Evolutionary conservation across 2,888 invertebrate genomes (phyloP), one percentile per base, ranked within the genome.

Genomic region (Oligia strigilis): DNA sequence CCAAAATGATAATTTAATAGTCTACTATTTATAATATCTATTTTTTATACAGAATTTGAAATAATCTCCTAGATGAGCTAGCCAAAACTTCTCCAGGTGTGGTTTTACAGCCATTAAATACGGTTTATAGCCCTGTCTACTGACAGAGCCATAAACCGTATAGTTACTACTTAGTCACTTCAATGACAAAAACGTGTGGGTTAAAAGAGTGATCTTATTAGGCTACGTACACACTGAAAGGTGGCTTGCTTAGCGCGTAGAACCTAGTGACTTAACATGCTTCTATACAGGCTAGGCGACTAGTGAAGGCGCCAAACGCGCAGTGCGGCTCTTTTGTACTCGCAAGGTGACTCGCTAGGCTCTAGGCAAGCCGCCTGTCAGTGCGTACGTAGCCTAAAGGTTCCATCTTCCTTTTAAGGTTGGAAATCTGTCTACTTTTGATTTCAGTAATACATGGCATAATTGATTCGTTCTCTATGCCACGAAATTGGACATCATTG

Each of bases 401-500:
- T 60, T n/a, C 4, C 60, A n/a, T n/a, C n/a, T n/a, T 60, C 1
- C 13, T 60, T n/a, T n/a, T 60, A 29, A n/a, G 60, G 13, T n/a
- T 60, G 13, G n/a, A 60, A 60, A 60, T 13, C 4, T n/a, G 23
- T 40, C 14, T 40, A 52, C 2, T 75, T 79, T 58, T 58, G 0
- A 6, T 87, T 85, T 1, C 77, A 85, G 85, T 43, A 8, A 14
- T 64, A 8, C n/a, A 76, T 1, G 49, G 8, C 0, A 52, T 87
- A 52, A 65, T 62, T 58, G 5, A 74, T 2, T 72, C 87, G 4
- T 85, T 85, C 46, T 77, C 62, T 0, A 2, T 85, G 8, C 29
- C 23, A 60, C 36, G 85, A 40, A 85, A 85, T n/a, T 85, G 85
- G 85, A 40, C 1, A 6, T 77, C 85, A 11, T 55, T 85, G 23